A percentile compares a stretch with the other conserved stretches of the same genome.
Evolutionary conservation across 2,113 vertebrate genomes (phyloP).

Genomic region (Trichomycterus rosablanca): DNA sequence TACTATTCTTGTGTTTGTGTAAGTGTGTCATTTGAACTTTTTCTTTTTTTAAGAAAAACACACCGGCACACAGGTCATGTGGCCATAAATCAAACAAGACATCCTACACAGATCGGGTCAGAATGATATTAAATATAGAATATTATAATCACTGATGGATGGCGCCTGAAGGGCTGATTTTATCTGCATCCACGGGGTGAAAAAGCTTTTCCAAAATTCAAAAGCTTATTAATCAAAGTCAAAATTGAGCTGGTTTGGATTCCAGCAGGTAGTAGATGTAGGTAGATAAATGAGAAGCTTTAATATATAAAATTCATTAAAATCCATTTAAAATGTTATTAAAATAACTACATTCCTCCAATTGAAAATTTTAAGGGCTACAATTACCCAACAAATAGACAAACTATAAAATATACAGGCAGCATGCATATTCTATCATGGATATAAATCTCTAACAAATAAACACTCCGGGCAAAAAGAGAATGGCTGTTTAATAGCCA

Average conservation of each 20-base stretch:
- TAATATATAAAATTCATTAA: conserved; percentile 2
- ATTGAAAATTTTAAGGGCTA: too few species aligned
- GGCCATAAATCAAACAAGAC: not conserved
- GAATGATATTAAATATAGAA: conserved; percentile 7
- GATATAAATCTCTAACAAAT: conserved; percentile 60
- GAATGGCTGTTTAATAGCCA: conserved; percentile 20
- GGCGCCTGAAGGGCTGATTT: not conserved
- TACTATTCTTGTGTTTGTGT: conserved; percentile 24
- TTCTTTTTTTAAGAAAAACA: too few species aligned
- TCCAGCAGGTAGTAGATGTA: not conserved
- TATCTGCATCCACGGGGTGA: not conserved
- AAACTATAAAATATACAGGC: conserved; percentile 62
- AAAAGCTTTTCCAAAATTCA: not conserved
- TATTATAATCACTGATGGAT: not conserved
- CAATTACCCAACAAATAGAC: conserved; percentile 49
- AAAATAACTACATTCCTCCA: conserved; percentile 34
- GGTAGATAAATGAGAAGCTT: not conserved
- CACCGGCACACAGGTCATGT: conserved; percentile 7
- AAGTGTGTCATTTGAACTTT: too few species aligned
- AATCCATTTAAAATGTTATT: conserved; percentile 40
- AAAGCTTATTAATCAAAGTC: not conserved
- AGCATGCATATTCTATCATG: conserved; percentile 67
- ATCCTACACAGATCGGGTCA: not conserved
- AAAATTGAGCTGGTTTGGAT: too few species aligned
- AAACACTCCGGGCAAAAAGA: conserved; percentile 60